phyloP scores from a whole-genome alignment of 2,113 vertebrate species.

The Malurus elegans region DNA sequence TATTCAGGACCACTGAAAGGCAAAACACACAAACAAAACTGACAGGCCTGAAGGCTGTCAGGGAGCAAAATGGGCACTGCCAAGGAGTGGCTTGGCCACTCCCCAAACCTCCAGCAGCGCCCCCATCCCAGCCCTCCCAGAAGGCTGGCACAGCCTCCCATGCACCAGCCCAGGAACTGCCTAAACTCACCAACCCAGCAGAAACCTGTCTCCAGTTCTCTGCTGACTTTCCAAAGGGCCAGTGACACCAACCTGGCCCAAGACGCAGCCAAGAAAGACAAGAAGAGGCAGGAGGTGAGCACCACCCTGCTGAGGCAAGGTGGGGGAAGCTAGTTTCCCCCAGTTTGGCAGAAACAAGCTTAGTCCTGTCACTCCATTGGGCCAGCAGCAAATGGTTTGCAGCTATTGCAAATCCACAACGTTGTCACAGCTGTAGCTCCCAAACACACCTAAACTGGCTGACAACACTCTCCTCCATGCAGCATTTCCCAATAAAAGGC shows the following conservation, averaged over 20 bases:
- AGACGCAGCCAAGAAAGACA: background rate
- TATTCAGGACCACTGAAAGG: background rate
- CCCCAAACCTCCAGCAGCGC: background rate
- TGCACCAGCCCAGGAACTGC: background rate
- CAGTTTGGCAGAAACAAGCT: background rate
- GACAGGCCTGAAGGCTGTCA: fast-evolving
- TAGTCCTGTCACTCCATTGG: background rate
- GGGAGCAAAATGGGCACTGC: background rate
- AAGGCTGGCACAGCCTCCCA: background rate
- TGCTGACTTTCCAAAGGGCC: background rate
- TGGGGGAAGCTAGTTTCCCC: background rate
- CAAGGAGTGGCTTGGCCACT: fast-evolving
- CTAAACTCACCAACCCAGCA: background rate
- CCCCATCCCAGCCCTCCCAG: background rate
- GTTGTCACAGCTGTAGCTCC: background rate
- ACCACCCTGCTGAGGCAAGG: background rate
- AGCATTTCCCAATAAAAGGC: background rate
- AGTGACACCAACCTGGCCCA: background rate
- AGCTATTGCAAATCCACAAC: background rate
- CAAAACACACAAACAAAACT: background rate
- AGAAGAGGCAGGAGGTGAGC: background rate
- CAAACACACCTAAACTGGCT: background rate
- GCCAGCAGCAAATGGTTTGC: background rate
- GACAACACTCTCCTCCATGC: background rate
- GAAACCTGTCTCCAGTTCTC: fast-evolving